These are phyloP conservation scores for Diorhabda carinulata DNA, from an alignment of 1,140 invertebrate species.

Conservation along the genomic window DNA sequence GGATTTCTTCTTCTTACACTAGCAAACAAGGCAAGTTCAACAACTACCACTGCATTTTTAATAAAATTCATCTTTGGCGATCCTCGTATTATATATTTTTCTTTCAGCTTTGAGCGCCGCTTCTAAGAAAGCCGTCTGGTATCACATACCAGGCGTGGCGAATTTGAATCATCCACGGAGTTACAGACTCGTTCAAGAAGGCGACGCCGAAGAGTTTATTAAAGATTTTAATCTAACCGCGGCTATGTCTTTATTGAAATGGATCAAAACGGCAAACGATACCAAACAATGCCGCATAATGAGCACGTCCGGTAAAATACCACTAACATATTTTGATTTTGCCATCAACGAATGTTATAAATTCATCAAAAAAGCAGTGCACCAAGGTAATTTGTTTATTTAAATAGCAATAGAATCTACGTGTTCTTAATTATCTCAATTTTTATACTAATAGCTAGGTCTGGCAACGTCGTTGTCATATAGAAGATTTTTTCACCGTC, in stretches of 20 bases:
- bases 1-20: slow-evolving; percentile 54
- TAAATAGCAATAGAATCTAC: too few relatives aligned
- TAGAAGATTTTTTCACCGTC: too few relatives aligned
- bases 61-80: neutral
- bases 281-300: slow-evolving; percentile 47
- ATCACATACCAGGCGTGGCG: slow-evolving; percentile 51
- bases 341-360: slow-evolving; percentile 56
- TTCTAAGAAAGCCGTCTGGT: slow-evolving; percentile 58
- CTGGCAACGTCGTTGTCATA: too few relatives aligned
- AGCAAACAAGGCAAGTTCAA: slow-evolving; percentile 53
- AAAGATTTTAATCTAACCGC: slow-evolving; percentile 70
- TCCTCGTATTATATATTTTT: neutral
- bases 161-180: slow-evolving; percentile 56
- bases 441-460: too few relatives aligned
- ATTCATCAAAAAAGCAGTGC: slow-evolving; percentile 49
- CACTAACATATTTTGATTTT: slow-evolving; percentile 51
- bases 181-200: slow-evolving; percentile 44
- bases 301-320: slow-evolving; percentile 48
- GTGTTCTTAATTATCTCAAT: too few relatives aligned
- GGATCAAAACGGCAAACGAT: slow-evolving; percentile 58
- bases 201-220: slow-evolving; percentile 31
- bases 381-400: slow-evolving; percentile 36
- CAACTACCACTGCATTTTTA: too few relatives aligned
- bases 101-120: slow-evolving; percentile 56
- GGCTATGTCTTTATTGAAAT: slow-evolving; percentile 76